phyloP scores from a whole-genome alignment of 2,113 vertebrate genomes.

The Fulica atra region DNA sequence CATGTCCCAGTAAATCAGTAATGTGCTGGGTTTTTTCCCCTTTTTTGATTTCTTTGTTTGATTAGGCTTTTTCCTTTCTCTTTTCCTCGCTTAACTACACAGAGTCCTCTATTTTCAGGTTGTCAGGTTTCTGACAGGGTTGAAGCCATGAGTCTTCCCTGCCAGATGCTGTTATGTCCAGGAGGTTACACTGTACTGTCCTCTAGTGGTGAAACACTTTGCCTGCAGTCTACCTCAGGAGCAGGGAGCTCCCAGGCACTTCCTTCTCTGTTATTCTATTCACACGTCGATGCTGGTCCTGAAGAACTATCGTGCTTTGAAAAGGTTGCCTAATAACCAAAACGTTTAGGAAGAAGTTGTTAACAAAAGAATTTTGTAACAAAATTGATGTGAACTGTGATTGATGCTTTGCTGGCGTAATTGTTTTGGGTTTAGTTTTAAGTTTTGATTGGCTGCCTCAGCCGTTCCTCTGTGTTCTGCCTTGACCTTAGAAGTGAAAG shows the following conservation, averaged over 20 bases:
- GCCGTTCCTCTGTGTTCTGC: not conserved
- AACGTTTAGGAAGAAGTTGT: not conserved
- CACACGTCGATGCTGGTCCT: not conserved
- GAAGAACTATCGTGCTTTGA: not conserved
- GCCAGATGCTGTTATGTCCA: fast-evolving
- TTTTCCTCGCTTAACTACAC: not conserved
- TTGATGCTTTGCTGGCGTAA: not conserved
- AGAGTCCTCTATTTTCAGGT: not conserved
- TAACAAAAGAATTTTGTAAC: not conserved
- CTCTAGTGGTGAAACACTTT: not conserved
- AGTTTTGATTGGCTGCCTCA: not conserved
- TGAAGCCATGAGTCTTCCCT: fast-evolving
- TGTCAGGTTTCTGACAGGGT: fast-evolving
- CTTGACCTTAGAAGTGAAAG: not conserved
- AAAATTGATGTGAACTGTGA: not conserved
- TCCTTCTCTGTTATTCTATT: not conserved
- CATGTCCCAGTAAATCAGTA: not conserved
- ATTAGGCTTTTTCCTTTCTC: not conserved
- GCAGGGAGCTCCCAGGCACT: not conserved
- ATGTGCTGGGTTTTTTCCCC: not conserved
- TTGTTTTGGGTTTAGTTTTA: not conserved
- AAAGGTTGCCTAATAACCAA: not conserved
- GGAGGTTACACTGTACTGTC: not conserved
- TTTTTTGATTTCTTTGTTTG: too few species aligned
- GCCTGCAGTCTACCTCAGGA: not conserved